Conservation (phyloP, 2,113 vertebrate genomes). For the Picathartes gymnocephalus region DNA sequence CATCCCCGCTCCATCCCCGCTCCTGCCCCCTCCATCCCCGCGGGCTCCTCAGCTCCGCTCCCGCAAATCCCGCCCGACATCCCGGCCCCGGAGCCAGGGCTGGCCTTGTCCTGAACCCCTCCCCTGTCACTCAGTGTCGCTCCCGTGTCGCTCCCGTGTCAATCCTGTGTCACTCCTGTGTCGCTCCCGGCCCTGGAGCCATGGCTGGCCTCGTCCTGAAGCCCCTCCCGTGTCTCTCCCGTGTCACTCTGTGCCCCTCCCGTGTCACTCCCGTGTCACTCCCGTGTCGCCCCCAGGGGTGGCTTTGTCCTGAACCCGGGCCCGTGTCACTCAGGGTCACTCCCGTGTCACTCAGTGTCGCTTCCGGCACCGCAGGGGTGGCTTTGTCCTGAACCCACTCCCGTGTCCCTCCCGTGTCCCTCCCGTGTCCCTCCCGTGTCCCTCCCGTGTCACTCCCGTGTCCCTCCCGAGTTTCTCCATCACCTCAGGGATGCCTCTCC, state of each 20-base stretch:
- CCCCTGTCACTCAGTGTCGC: accelerated
- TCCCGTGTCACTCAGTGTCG: accelerated
- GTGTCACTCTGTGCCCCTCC: background rate
- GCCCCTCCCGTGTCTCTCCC: background rate
- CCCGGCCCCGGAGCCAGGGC: too few species aligned
- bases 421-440: background rate
- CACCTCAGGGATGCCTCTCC: background rate
- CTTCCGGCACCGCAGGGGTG: background rate
- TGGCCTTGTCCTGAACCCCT: background rate
- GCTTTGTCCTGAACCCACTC: background rate
- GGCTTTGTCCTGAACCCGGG: background rate
- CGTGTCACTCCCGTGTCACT: accelerated
- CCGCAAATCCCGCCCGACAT: background rate
- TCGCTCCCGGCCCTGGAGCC: too few species aligned
- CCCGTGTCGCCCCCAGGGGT: background rate
- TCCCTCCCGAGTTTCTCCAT: background rate
- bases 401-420: background rate
- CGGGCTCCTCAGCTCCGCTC: background rate
- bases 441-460: accelerated
- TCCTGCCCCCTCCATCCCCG: background rate
- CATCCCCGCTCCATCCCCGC: too few species aligned
- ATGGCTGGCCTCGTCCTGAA: background rate
- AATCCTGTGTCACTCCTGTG: accelerated
- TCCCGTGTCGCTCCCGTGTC: accelerated
- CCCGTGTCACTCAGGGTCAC: too few species aligned